Percentiles rank a stretch among this genome's conserved stretches.
Evolutionary conservation across 2,113 vertebrate genomes (phyloP).

Genomic region (Podocnemis expansa): DNA sequence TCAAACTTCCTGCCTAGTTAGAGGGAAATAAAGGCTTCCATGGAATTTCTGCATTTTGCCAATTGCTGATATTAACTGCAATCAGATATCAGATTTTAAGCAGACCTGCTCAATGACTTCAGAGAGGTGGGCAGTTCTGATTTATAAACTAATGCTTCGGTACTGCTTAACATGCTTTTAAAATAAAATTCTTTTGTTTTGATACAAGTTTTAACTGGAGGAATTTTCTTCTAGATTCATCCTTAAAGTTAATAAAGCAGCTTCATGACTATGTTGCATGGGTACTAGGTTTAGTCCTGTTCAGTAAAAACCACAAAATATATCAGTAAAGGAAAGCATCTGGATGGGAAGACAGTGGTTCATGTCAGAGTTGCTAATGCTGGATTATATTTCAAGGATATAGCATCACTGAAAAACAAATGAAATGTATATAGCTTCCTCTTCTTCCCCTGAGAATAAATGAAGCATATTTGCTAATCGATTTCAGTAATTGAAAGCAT

Average conservation of each 20-base stretch:
- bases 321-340: neutral
- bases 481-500: constrained; percentile 39
- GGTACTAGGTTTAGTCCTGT: neutral
- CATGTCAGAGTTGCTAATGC: neutral
- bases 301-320: neutral
- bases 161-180: neutral
- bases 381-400: constrained; percentile 1
- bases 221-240: neutral
- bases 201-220: neutral
- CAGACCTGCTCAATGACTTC: neutral
- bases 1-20: neutral
- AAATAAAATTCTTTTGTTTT: neutral
- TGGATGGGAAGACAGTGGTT: neutral
- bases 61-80: neutral
- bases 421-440: neutral
- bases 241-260: fast-evolving
- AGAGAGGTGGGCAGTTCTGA: neutral
- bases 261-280: neutral
- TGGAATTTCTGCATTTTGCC: neutral
- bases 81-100: neutral
- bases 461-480: constrained; percentile 33
- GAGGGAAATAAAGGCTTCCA: neutral
- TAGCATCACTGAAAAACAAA: neutral
- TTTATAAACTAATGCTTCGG: neutral
- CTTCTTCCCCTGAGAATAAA: constrained; percentile 14